phyloP scores from a whole-genome alignment of 2,888 invertebrate species.

The Ichneumon xanthorius region DNA sequence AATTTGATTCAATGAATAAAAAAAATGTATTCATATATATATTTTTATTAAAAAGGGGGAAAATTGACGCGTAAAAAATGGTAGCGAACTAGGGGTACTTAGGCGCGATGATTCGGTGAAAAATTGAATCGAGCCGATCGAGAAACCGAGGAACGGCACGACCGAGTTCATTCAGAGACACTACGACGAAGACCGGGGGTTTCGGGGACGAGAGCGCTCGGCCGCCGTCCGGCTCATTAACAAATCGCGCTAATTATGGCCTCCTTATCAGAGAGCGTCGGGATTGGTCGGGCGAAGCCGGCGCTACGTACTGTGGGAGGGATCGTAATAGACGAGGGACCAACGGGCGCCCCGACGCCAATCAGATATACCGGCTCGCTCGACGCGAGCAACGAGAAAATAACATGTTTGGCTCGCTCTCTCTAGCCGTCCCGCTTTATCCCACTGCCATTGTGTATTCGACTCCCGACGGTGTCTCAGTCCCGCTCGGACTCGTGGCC shows the following conservation, averaged over 20 bases:
- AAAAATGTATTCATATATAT: too few species aligned
- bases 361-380: slow-evolving; percentile 76
- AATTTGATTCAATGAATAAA: too few species aligned
- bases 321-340: slow-evolving; percentile 75
- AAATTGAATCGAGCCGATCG: slow-evolving; percentile 37
- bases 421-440: slow-evolving; percentile 45
- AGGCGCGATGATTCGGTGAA: background rate
- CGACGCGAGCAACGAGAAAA: slow-evolving; percentile 73
- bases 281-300: slow-evolving; percentile 77
- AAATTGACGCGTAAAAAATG: background rate
- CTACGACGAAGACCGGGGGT: slow-evolving; percentile 36
- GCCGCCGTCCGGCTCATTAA: slow-evolving; percentile 78
- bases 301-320: slow-evolving; percentile 76
- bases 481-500: slow-evolving; percentile 25
- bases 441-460: slow-evolving; percentile 41
- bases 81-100: background rate
- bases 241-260: slow-evolving; percentile 82
- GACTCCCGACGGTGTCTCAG: slow-evolving; percentile 37
- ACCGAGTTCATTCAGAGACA: slow-evolving; percentile 59
- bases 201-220: slow-evolving; percentile 53
- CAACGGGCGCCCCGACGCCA: slow-evolving; percentile 76
- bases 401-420: slow-evolving; percentile 78
- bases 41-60: background rate
- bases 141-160: slow-evolving; percentile 49
- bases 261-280: slow-evolving; percentile 77